These are phyloP conservation scores for Phaedon cochleariae DNA, from an alignment of 2,888 invertebrate species.

Conservation along the genomic window DNA sequence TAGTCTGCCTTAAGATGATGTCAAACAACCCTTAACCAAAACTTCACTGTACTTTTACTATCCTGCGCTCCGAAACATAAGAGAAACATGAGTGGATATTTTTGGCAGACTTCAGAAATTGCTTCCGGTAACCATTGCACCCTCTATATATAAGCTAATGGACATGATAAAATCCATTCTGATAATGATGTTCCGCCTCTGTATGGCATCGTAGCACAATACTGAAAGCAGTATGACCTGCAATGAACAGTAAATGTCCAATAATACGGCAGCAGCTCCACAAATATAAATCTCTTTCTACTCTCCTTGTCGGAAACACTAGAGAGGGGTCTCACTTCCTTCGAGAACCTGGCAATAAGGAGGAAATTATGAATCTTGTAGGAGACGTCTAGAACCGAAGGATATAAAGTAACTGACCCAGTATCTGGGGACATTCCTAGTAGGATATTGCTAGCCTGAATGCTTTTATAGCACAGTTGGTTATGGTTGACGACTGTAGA, in stretches of 20 bases:
- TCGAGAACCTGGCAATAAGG: conserved; percentile 28
- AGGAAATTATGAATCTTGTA: conserved; percentile 36
- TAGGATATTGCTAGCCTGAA: conserved; percentile 5
- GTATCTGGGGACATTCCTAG: background rate
- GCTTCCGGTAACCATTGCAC: too few relatives aligned
- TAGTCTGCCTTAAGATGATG: too few relatives aligned
- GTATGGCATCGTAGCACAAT: background rate
- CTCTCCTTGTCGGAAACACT: conserved; percentile 18
- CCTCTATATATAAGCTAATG: too few relatives aligned
- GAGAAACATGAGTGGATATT: too few relatives aligned
- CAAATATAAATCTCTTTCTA: conserved; percentile 18
- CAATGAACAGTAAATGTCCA: conserved; percentile 7
- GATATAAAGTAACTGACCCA: conserved; percentile 34
- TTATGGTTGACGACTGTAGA: too few relatives aligned
- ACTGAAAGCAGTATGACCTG: background rate
- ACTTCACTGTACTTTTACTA: too few relatives aligned
- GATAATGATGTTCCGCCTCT: too few relatives aligned
- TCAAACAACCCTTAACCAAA: too few relatives aligned
- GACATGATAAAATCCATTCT: too few relatives aligned
- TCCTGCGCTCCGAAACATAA: too few relatives aligned
- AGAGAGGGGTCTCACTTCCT: conserved; percentile 9
- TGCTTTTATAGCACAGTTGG: background rate
- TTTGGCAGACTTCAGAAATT: too few relatives aligned
- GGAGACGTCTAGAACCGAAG: conserved; percentile 15
- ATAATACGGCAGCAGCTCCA: conserved; percentile 2